Conservation (phyloP, 2,888 invertebrate genomes). For the Himalopsyche tibetana region DNA sequence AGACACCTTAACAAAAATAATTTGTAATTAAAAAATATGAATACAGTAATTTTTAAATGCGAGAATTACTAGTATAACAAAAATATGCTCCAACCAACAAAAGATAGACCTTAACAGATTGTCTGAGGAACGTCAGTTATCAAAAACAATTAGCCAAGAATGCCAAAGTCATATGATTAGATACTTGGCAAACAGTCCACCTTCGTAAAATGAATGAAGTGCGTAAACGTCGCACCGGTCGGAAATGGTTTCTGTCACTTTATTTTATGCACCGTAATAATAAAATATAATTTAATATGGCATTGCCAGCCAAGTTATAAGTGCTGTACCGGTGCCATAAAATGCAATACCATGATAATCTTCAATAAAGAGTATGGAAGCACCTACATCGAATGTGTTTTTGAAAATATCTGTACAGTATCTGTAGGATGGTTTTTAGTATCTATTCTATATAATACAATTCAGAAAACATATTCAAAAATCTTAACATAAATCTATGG, state of each 20-base stretch:
- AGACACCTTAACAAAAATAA: no score
- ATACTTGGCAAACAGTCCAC: constrained; percentile 2
- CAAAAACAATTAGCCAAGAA: constrained; percentile 12
- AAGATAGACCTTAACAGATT: no score
- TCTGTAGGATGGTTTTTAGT: no score
- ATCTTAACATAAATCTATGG: no score
- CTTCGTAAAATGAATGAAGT: constrained; percentile 20
- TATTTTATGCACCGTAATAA: not conserved
- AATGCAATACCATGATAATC: not conserved
- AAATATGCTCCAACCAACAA: no score
- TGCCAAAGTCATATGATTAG: constrained; percentile 21
- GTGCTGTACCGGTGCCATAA: not conserved
- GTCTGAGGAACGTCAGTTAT: not conserved
- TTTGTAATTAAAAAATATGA: no score
- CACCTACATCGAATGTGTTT: no score
- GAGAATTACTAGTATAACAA: no score
- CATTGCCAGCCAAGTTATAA: constrained; percentile 22
- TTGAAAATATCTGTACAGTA: no score
- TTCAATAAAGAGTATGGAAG: not conserved
- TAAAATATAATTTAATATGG: not conserved
- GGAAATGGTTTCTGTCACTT: constrained; percentile 11
- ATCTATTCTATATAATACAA: no score
- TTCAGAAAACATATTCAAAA: no score
- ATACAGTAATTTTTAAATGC: no score
- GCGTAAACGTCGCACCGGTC: not conserved